Percentiles rank a stretch among this genome's conserved stretches.
phyloP scores from a whole-genome alignment of 2,113 vertebrate genomes.

The Rhinichthys klamathensis region DNA sequence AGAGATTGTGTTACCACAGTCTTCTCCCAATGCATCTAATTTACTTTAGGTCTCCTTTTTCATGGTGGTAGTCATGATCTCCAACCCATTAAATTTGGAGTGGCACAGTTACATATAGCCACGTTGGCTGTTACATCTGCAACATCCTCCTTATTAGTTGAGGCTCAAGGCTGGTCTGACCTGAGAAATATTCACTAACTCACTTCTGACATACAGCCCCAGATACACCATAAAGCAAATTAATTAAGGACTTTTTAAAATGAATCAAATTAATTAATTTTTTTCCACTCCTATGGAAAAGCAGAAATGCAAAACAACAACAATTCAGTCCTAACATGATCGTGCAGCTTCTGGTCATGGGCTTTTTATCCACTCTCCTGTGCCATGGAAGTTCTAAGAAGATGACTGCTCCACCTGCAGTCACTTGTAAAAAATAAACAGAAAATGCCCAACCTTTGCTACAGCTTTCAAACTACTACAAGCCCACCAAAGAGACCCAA shows the following conservation, averaged over 20 bases:
- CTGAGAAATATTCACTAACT: neutral
- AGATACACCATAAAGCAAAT: neutral
- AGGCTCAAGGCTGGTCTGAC: neutral
- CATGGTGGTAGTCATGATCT: too few species aligned
- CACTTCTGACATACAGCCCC: neutral
- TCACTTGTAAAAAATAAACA: neutral
- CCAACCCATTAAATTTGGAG: neutral
- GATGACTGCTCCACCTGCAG: neutral
- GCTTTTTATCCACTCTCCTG: neutral
- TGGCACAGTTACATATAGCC: neutral
- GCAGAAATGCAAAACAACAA: neutral
- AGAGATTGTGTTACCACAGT: too few species aligned
- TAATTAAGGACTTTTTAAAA: too few species aligned
- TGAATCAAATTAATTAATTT: neutral
- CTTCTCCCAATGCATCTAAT: too few species aligned
- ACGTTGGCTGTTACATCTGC: neutral
- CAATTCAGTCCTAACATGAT: neutral
- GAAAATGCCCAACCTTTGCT: neutral
- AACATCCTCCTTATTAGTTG: too few species aligned
- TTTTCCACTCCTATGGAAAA: neutral
- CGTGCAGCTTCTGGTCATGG: neutral
- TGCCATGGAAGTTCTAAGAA: neutral
- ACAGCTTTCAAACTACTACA: neutral
- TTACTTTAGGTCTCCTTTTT: too few species aligned
- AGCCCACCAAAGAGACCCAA: neutral